Evolutionary conservation across 2,113 vertebrate species (phyloP), one percentile per base, ranked within the genome.

Genomic region (Campylomormyrus tamandua): DNA sequence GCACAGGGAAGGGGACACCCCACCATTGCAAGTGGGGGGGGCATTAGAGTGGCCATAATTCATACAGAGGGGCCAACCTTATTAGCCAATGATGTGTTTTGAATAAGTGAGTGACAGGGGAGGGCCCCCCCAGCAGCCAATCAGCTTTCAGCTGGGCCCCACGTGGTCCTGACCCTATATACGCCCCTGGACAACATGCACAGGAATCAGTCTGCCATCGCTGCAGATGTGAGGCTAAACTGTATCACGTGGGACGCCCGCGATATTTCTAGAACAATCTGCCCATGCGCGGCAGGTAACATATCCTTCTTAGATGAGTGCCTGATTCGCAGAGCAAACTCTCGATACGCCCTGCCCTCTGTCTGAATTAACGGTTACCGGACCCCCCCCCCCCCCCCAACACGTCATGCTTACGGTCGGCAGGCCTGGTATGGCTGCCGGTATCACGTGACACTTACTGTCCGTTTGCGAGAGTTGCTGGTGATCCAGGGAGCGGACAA

Each of bases 401-500:
- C n/a, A 27, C 10, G 3, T 66, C 9, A 27, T n/a, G 24, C 58
- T n/a, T 62, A 62, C 62, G 31, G 31, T 17, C 11, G 24, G 70
- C 27, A 35, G 5, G 27, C 31, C 27, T 7, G 27, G 70, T 13
- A 13, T 17, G 70, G 70, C 11, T 31, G 17, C 80, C 1, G 11
- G 17, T 0, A 2, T 5, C 24, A 24, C 10, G 3, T 19, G 13
- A 83, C 92, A 94, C 98, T 98, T 95, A 99, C 98, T 94, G 98
- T 98, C 98, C 98, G 97, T 95, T 99, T 99, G 90, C 98, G 97
- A 93, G 98, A 99, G 96, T 97, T 98, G 93, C 96, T 97, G 92
- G 97, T 96, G 94, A 98, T 96, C 98, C 98, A 99, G 95, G 98
- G 98, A 95, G 98, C 97, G 91, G 97, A 96, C 93, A 97, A 95